phyloP scores from a whole-genome alignment of 1,140 invertebrate species.

The Sinella curviseta region DNA sequence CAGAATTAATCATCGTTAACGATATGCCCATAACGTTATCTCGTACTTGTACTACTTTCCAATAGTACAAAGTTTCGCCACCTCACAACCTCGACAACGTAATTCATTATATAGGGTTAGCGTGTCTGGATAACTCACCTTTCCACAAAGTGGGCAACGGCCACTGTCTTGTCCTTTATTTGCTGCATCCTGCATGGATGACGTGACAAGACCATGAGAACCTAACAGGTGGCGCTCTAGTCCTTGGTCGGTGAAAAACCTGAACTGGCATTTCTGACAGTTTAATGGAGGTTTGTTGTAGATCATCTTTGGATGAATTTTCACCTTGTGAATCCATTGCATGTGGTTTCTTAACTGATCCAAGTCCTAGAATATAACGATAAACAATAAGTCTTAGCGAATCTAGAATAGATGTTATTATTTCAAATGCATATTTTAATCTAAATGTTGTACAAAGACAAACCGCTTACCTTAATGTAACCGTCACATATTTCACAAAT shows the following conservation, averaged over 20 bases:
- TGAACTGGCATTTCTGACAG: slow-evolving; percentile 92
- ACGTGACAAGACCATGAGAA: slow-evolving; percentile 89
- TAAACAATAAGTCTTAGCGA: not conserved
- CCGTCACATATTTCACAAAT: slow-evolving; percentile 95
- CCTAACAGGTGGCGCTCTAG: slow-evolving; percentile 88
- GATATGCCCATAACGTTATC: too few relatives aligned
- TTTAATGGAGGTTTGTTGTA: slow-evolving; percentile 90
- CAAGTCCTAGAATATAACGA: slow-evolving; percentile 67
- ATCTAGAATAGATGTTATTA: not conserved
- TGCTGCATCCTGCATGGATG: slow-evolving; percentile 92
- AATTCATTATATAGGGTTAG: too few relatives aligned
- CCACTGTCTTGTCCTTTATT: slow-evolving; percentile 92
- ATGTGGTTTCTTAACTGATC: slow-evolving; percentile 90
- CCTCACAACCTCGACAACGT: too few relatives aligned
- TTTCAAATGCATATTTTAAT: too few relatives aligned
- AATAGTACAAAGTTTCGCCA: not conserved
- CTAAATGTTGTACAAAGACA: not conserved
- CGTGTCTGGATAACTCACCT: slow-evolving; percentile 67
- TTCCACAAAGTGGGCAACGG: slow-evolving; percentile 87
- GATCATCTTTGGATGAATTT: slow-evolving; percentile 95
- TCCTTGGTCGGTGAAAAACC: slow-evolving; percentile 81
- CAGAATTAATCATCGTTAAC: not conserved
- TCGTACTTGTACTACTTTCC: too few relatives aligned
- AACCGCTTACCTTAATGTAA: slow-evolving; percentile 74
- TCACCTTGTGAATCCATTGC: slow-evolving; percentile 95